Conservation (phyloP, 2,113 vertebrate genomes). For the Scalopus aquaticus region DNA sequence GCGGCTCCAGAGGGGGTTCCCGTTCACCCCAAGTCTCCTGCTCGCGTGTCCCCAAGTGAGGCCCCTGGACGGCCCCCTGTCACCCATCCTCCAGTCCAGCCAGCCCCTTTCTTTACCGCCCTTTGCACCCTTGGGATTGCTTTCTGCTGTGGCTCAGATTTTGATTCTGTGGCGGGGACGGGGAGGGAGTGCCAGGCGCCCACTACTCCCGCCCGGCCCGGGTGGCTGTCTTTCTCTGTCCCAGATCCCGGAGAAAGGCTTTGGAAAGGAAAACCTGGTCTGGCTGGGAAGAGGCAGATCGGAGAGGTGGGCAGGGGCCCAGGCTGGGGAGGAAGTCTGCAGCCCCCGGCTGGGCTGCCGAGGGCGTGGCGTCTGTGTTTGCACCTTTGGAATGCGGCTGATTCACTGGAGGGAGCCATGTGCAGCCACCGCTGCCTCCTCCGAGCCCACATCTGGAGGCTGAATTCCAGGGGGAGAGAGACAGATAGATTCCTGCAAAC, state of each 20-base stretch:
- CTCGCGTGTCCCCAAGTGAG: neutral
- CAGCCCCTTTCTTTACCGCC: neutral
- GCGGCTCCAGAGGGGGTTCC: neutral
- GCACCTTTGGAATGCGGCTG: constrained; percentile 78
- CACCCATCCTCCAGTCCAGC: neutral
- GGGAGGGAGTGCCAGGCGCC: no score
- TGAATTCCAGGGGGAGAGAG: constrained; percentile 65
- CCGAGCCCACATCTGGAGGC: constrained; percentile 74
- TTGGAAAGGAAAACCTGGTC: constrained; percentile 56
- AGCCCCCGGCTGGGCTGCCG: constrained; percentile 18
- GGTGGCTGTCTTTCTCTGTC: constrained; percentile 31
- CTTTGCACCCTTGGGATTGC: neutral
- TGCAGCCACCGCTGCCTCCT: constrained; percentile 39
- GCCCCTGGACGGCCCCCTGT: neutral
- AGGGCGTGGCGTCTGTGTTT: constrained; percentile 64
- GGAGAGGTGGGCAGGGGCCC: neutral
- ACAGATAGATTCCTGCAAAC: constrained; percentile 42
- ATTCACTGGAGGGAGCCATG: constrained; percentile 68
- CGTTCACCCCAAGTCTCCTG: neutral
- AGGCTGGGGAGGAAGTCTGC: constrained; percentile 59
- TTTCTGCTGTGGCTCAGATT: neutral
- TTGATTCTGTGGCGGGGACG: neutral
- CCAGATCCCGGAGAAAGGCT: constrained; percentile 51
- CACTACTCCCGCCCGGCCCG: no score
- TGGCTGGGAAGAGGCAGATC: neutral